Evolutionary conservation across 2,888 invertebrate genomes (phyloP).

Genomic region (Ashinkailepas kermadecensis): DNA sequence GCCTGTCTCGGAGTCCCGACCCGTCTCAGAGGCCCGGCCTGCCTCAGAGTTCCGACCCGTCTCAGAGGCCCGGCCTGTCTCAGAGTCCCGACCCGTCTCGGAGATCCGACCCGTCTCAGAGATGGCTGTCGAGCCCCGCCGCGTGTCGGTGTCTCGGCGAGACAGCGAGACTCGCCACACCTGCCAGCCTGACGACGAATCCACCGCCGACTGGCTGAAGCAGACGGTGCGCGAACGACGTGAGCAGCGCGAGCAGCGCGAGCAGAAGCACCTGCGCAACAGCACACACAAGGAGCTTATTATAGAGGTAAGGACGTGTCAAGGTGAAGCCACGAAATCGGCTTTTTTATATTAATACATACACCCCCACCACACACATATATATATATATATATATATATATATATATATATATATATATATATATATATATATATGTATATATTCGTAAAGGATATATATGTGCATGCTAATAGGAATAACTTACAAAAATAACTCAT

Average conservation of each 20-base stretch:
- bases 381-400: no score
- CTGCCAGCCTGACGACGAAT: background rate
- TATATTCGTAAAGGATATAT: no score
- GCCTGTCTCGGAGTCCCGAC: background rate
- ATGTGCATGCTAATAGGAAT: no score
- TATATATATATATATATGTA: no score
- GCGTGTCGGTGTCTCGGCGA: background rate
- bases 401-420: no score
- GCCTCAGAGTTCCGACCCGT: background rate
- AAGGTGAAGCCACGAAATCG: no score
- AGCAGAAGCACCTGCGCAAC: background rate
- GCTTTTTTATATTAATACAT: no score
- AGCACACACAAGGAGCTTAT: background rate
- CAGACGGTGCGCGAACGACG: background rate
- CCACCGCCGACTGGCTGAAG: conserved; percentile 1
- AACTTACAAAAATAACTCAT: no score
- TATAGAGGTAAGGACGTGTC: background rate
- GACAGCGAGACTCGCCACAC: background rate
- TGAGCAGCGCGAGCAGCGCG: conserved; percentile 4
- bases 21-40: background rate
- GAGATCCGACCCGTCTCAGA: conserved; percentile 34
- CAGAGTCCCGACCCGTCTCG: background rate
- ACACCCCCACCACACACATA: no score
- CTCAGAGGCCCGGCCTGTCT: background rate
- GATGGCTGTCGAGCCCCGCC: background rate